Conservation (phyloP, 2,113 vertebrate genomes). For the Tyto alba region DNA sequence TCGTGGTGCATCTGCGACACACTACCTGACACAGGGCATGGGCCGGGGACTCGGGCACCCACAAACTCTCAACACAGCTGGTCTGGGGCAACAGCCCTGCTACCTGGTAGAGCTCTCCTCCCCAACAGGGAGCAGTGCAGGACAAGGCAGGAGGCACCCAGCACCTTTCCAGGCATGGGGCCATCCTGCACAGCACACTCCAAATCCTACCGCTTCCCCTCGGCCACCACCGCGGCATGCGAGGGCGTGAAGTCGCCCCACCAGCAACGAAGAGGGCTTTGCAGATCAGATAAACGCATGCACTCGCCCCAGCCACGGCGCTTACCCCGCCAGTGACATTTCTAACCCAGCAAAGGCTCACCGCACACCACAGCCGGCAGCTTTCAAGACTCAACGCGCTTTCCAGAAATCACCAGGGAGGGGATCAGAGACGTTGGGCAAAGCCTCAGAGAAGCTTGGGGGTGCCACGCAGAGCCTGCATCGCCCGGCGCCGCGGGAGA, state of each 20-base stretch:
- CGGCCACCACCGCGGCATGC: accelerated
- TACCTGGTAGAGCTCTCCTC: neutral
- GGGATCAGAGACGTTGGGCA: neutral
- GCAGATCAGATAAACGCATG: too few species aligned
- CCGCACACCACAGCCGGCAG: too few species aligned
- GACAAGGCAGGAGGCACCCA: neutral
- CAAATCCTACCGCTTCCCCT: neutral
- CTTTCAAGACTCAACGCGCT: neutral
- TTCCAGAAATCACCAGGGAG: neutral
- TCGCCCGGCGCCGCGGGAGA: accelerated
- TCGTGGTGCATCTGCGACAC: accelerated
- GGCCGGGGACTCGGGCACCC: neutral
- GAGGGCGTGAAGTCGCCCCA: neutral
- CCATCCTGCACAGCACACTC: too few species aligned
- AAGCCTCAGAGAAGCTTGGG: neutral
- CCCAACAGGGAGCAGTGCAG: neutral
- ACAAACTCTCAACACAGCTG: neutral
- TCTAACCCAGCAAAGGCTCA: neutral
- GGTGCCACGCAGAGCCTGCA: neutral
- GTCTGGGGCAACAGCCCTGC: neutral
- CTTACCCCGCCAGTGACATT: neutral
- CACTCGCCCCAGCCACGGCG: accelerated
- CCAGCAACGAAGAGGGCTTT: neutral
- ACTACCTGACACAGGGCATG: neutral
- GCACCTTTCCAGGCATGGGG: neutral